These are phyloP conservation scores for human (Homo sapiens) DNA, from an alignment of 2,113 vertebrate genomes.

Conservation along the genomic window DNA sequence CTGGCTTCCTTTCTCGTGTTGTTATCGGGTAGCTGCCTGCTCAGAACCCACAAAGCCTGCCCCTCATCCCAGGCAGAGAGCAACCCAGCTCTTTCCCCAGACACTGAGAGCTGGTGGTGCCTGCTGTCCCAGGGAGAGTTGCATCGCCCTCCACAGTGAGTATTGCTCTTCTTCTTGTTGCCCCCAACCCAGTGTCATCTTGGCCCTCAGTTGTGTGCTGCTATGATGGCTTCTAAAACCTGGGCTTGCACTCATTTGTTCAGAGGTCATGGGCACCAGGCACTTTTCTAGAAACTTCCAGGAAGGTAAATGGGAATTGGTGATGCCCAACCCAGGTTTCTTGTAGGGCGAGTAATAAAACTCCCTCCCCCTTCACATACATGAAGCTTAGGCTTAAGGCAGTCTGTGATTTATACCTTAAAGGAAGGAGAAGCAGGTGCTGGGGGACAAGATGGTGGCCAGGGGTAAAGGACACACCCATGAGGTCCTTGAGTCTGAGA, in stretches of 20 bases:
- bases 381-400: background rate
- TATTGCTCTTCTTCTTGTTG: background rate
- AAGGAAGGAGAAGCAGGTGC: background rate
- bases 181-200: background rate
- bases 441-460: background rate
- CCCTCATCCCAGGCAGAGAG: background rate
- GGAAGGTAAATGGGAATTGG: background rate
- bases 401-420: background rate
- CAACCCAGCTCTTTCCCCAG: background rate
- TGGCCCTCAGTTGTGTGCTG: background rate
- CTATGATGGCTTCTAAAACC: background rate
- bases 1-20: conserved; percentile 55
- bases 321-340: background rate
- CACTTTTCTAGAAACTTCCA: background rate
- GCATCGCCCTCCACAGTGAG: background rate
- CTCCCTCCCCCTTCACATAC: background rate
- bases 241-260: background rate
- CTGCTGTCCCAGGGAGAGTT: background rate
- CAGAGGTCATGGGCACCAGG: background rate
- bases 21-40: background rate
- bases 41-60: background rate
- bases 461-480: background rate
- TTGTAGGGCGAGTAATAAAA: background rate
- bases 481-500: background rate
- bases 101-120: background rate